Evolutionary conservation across 2,113 vertebrate species (phyloP).

Genomic region (Cebidichthys violaceus): DNA sequence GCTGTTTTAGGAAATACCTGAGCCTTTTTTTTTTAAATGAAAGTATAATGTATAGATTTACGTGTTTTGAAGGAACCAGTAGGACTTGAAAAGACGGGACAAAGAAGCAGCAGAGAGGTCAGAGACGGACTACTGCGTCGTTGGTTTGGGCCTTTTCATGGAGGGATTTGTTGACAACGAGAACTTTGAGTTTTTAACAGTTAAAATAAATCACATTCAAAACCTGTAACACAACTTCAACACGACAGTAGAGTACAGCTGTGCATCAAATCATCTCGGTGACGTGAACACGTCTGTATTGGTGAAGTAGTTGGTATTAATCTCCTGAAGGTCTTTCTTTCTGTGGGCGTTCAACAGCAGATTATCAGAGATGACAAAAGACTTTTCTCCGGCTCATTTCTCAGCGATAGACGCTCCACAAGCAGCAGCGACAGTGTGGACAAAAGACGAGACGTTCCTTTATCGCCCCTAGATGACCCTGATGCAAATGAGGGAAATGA

Average conservation of each 20-base stretch:
- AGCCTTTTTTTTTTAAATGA: neutral
- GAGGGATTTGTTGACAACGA: neutral
- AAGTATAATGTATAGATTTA: neutral
- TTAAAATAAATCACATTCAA: neutral
- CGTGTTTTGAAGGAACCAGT: neutral
- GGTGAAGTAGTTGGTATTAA: neutral
- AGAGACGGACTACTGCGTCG: neutral
- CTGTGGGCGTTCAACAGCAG: slow-evolving; percentile 48
- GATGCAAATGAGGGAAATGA: slow-evolving; percentile 76
- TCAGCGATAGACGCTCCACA: slow-evolving; percentile 33
- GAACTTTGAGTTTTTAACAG: neutral
- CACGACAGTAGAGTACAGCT: neutral
- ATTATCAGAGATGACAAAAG: slow-evolving; percentile 60
- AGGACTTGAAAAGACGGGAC: no score
- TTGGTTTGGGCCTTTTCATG: neutral
- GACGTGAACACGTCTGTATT: neutral
- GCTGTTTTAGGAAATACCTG: neutral
- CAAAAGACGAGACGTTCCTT: slow-evolving; percentile 70
- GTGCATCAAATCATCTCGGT: neutral
- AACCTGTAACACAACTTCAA: neutral
- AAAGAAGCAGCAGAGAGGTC: neutral
- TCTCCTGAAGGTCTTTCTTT: slow-evolving; percentile 14
- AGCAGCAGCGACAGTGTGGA: slow-evolving; percentile 54
- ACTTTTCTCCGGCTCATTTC: slow-evolving; percentile 32
- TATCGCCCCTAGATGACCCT: slow-evolving; percentile 67